Percentiles rank a stretch among this genome's conserved stretches.
Conservation (phyloP, 2,888 invertebrate genomes). For the Drosophila putrida region DNA sequence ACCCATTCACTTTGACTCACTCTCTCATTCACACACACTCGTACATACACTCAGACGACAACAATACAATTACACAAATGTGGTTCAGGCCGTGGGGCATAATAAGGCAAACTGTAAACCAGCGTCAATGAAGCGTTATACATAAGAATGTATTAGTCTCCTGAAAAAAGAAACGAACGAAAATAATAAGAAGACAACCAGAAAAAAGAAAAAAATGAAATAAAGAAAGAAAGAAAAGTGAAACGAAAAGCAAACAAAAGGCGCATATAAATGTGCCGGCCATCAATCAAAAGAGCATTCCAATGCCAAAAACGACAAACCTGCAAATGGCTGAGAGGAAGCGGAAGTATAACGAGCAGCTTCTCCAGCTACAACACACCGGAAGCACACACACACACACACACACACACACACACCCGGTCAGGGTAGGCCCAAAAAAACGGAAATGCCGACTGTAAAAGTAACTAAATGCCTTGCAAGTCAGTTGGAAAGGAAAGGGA, state of each 20-base stretch:
- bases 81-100: slow-evolving; percentile 54
- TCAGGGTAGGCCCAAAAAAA: slow-evolving; percentile 30
- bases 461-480: slow-evolving; percentile 60
- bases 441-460: slow-evolving; percentile 57
- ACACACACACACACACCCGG: no score
- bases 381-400: slow-evolving; percentile 33
- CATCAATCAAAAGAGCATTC: slow-evolving; percentile 72
- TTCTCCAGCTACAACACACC: slow-evolving; percentile 18
- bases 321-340: slow-evolving; percentile 50
- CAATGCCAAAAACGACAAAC: slow-evolving; percentile 55
- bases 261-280: slow-evolving; percentile 61
- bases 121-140: slow-evolving; percentile 65
- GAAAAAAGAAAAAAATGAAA: not conserved
- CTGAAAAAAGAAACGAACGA: not conserved
- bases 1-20: slow-evolving; percentile 17
- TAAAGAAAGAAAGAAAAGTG: slow-evolving; percentile 19
- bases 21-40: slow-evolving; percentile 5
- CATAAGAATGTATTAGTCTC: slow-evolving; percentile 19
- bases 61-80: slow-evolving; percentile 67
- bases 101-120: slow-evolving; percentile 59
- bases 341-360: slow-evolving; percentile 70
- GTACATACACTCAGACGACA: slow-evolving; percentile 2
- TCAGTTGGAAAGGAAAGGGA: not conserved
- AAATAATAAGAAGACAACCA: not conserved
- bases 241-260: slow-evolving; percentile 54